Evolutionary conservation across 1,140 invertebrate genomes (phyloP), one percentile per base, ranked within the genome.

Genomic region (Wasmannia auropunctata): DNA sequence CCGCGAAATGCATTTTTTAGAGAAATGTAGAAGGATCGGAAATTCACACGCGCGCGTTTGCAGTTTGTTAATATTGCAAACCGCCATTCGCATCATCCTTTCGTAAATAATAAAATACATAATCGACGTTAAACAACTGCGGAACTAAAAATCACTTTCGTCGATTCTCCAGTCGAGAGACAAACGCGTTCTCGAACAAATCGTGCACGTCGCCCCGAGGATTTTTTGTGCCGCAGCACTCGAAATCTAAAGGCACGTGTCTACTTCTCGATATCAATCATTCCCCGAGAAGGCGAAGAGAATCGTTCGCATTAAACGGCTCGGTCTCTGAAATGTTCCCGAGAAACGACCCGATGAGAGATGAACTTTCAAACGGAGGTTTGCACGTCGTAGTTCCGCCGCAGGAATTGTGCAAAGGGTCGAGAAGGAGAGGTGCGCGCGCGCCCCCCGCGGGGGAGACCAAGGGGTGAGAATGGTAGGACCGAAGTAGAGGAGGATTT

Each of bases 311-410:
- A 88, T 83, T 83, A 88, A 88, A 87, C 77, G 56, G 6, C 37
- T 28, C 11, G 34, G 7, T 54, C 67, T 6, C 28, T 10, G 19
- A n/a, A n/a, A 31, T 22, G 19, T 22, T 58, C 56, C 46, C 70
- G 16, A 31, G 34, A 25, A n/a, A 40, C 19, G 43, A 58, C 11
- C 54, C 54, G 63, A 75, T 83, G 72, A 88, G 72, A 74, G 75
- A 46, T 58, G 76, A 89, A 76, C 76, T 81, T 88, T 76, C 65
- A 62, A 70, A 67, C 46, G 72, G 54, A 81, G 87, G 58, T 88
- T 89, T 75, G 51, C 65, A 19, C 51, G 60, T 80, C 43, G 69
- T 75, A 85, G 16, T 76, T 56, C 65, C 75, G 88, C 65, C 86
- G 76, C 79, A 56, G 79, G 19, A 83, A 60, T 65, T 54, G 81